These are phyloP conservation scores for Emmelina monodactyla DNA, from an alignment of 2,888 invertebrate species.

Conservation along the genomic window DNA sequence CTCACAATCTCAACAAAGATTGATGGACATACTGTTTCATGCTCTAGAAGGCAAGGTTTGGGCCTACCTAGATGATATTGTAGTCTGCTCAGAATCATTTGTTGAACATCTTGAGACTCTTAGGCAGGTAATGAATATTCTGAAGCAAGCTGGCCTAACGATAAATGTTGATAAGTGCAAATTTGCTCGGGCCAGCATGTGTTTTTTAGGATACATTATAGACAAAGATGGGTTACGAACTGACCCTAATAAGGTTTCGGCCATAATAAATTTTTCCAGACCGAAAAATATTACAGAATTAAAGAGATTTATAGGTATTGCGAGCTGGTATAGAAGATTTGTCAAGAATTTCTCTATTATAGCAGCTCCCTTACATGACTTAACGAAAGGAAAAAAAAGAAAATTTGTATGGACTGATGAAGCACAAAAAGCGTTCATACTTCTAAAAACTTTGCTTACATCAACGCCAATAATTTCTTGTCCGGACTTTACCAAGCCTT, in stretches of 20 bases:
- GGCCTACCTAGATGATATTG: constrained; percentile 13
- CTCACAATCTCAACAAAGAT: constrained; percentile 7
- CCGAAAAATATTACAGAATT: constrained; percentile 12
- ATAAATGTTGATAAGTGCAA: constrained; percentile 12
- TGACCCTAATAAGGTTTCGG: constrained; percentile 13
- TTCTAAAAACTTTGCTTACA: constrained; percentile 5
- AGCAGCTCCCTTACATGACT: constrained; percentile 9
- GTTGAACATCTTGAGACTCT: not conserved
- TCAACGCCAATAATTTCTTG: constrained; percentile 9
- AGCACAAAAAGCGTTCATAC: constrained; percentile 7
- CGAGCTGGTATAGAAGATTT: constrained; percentile 12
- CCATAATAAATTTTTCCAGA: constrained; percentile 12
- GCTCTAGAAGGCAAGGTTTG: constrained; percentile 4
- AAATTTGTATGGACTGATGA: constrained; percentile 7
- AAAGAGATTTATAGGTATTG: constrained; percentile 10
- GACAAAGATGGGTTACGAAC: constrained; percentile 12
- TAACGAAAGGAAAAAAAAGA: constrained; percentile 2
- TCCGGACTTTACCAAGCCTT: constrained; percentile 9
- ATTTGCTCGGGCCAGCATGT: constrained; percentile 7
- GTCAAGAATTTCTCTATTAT: constrained; percentile 13
- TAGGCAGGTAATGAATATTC: too few relatives aligned
- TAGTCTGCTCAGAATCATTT: constrained; percentile 2
- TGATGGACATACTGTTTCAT: constrained; percentile 6
- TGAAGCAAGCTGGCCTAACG: too few relatives aligned
- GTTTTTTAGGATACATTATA: constrained; percentile 13